Evolutionary conservation across 1,140 invertebrate genomes (phyloP), one percentile per base, ranked within the genome.

Genomic region (Planococcus citri): DNA sequence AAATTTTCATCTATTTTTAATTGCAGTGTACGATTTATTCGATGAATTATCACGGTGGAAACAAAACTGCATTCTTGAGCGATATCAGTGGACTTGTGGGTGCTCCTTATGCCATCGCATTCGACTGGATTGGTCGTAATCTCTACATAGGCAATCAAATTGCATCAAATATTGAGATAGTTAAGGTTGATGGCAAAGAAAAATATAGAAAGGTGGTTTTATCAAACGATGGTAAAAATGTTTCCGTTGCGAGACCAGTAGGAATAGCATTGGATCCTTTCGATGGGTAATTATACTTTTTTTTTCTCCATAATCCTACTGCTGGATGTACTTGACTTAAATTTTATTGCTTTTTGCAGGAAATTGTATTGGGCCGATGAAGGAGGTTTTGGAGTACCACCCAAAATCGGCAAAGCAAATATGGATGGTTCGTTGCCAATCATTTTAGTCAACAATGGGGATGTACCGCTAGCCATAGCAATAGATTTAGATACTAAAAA

Each of bases 91-190:
- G 93, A 8, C 85, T 97, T 29, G 88, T 97, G 27, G 95, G 95
- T 0, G 87, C 92, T 0, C 92, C 95, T 0, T 92, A 92, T 58
- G 86, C 91, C 0, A 86, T 98, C 29, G 95, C 95, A 0, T 91
- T 97, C 76, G 96, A 98, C 77, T 98, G 95, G 95, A 82, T 98
- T 27, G 94, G 95, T 9, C 81, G 94, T 41, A 99, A 98, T 79
- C 77, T 99, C 8, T 98, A 91, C 76, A 88, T 98, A 74, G 95
- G 94, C 12, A 98, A 98, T 76, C 86, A 88, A 21, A 83, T 89
- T 51, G 91, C 92, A 10, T 91, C 92, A 25, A 96, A 95, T 72
- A 92, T 98, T 70, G 94, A 97, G 80, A 87, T 95, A 0, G 85
- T 98, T 1, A 88, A 89, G 76, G 84, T 93, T 0, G 92, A 95